A percentile compares a stretch with the other conserved stretches of the same genome.
phyloP scores from a whole-genome alignment of 2,797 vertebrate genomes.

The Uromys caudimaculatus region DNA sequence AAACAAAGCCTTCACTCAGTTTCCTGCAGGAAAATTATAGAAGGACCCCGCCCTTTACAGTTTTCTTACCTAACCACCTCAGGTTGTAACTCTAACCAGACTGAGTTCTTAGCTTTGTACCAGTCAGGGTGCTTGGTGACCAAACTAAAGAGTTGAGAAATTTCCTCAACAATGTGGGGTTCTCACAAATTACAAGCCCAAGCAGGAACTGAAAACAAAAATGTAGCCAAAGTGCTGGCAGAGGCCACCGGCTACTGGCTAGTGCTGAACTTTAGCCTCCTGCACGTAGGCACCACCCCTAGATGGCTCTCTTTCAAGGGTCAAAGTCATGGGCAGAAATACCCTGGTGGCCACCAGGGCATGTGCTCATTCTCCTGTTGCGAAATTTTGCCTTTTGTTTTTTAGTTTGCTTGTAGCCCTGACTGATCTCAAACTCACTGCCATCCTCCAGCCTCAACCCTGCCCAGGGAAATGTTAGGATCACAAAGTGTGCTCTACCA shows the following conservation, averaged over 20 bases:
- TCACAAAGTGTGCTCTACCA: not conserved
- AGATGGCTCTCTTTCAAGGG: not conserved
- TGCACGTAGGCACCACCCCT: not conserved
- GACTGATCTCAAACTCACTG: not conserved
- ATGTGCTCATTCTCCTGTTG: not conserved
- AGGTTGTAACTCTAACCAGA: not conserved
- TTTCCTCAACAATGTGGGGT: not conserved
- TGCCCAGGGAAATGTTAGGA: not conserved
- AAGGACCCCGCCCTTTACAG: too few relatives aligned
- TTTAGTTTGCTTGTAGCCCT: not conserved
- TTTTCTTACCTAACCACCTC: not conserved
- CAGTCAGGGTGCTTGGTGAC: not conserved
- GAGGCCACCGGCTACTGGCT: not conserved
- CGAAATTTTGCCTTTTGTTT: not conserved
- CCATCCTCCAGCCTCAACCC: not conserved
- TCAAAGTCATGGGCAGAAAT: constrained; percentile 48
- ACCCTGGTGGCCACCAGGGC: not conserved
- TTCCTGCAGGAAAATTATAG: not conserved
- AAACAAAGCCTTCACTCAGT: not conserved
- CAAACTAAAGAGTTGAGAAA: not conserved
- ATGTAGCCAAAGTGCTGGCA: not conserved
- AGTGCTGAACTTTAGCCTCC: not conserved
- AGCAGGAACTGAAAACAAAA: constrained; percentile 20
- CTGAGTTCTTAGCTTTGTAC: not conserved
- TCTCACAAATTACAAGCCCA: not conserved